Conservation (phyloP, 2,888 invertebrate species). For the Hypomecis atomaria region DNA sequence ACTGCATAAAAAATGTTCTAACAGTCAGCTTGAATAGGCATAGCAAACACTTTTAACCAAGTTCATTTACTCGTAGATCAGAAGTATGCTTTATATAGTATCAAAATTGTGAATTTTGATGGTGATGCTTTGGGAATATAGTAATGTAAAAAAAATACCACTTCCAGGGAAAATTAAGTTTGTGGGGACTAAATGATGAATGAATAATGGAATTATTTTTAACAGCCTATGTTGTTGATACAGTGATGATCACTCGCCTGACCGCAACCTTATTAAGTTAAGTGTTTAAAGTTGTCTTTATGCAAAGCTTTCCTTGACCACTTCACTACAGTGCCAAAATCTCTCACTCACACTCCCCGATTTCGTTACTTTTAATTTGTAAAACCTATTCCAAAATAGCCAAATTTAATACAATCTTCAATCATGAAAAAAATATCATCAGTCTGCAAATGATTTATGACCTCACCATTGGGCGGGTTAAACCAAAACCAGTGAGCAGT, state of each 20-base stretch:
- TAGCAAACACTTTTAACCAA: neutral
- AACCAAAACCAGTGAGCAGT: constrained; percentile 4
- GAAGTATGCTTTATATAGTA: neutral
- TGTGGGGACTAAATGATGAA: too few relatives aligned
- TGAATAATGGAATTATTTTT: too few relatives aligned
- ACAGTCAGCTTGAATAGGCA: constrained; percentile 18
- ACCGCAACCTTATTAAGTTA: too few relatives aligned
- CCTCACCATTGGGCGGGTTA: constrained; percentile 13
- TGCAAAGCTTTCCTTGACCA: too few relatives aligned
- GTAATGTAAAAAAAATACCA: constrained; percentile 1
- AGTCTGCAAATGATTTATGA: constrained; percentile 8
- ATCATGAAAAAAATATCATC: neutral
- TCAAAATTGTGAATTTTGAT: neutral
- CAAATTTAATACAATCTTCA: constrained; percentile 4
- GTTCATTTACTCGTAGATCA: neutral
- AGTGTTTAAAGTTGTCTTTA: too few relatives aligned
- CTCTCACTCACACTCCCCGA: too few relatives aligned
- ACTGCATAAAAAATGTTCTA: too few relatives aligned
- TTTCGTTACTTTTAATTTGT: neutral
- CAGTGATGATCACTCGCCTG: too few relatives aligned
- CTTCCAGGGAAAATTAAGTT: too few relatives aligned
- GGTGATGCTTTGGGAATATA: neutral
- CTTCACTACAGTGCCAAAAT: too few relatives aligned
- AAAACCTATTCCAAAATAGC: neutral
- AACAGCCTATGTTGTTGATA: too few relatives aligned